Evolutionary conservation across 2,888 invertebrate genomes (phyloP), one percentile per base, ranked within the genome.

Genomic region (Lepidochitona cinerea): DNA sequence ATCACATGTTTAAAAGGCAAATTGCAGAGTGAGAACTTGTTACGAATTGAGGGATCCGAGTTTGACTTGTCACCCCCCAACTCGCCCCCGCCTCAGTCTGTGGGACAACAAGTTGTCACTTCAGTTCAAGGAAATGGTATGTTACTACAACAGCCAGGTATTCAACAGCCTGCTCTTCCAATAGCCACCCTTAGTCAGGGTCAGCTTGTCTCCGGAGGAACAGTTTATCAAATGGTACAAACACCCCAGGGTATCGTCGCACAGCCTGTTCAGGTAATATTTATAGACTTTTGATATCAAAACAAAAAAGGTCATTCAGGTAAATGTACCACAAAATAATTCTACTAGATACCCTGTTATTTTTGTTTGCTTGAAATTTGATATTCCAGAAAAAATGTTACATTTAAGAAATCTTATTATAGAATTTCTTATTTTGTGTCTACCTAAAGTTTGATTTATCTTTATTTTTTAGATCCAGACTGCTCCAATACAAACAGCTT

Each of bases 1-100:
- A 97, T 92, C 53, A 95, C 96, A 66, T 96, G 96, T 89, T 92
- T 97, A 81, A 96, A 96, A 90, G 95, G 79, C 94, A 90, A 90
- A 79, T 81, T 91, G 14, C 89, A 90, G 70, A 89, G 88, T 79
- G 90, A 90, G 66, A 87, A 89, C 53, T 79, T 90, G 23, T 81
- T 90, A 35, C 83, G 87, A 26, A 83, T 85, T 23, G 87, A 87
- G 37, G 65, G 64, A 14, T 26, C 64, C n/a, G 26, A 64, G 18
- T 49, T 49, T 49, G 49, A 49, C 49, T n/a, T 49, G 49, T 49
- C 49, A 4, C 29, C 29, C 29, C 64, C 64, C 29, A 64, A 23
- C 1, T 29, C 64, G 1, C 29, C 36, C 52, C 23, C 26, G 33
- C 4, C 18, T 9, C 26, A 36, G 23, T 18, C 66, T 4, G 68